Evolutionary conservation across 1,140 invertebrate species (phyloP).

Genomic region (Drosophila malerkotliana): DNA sequence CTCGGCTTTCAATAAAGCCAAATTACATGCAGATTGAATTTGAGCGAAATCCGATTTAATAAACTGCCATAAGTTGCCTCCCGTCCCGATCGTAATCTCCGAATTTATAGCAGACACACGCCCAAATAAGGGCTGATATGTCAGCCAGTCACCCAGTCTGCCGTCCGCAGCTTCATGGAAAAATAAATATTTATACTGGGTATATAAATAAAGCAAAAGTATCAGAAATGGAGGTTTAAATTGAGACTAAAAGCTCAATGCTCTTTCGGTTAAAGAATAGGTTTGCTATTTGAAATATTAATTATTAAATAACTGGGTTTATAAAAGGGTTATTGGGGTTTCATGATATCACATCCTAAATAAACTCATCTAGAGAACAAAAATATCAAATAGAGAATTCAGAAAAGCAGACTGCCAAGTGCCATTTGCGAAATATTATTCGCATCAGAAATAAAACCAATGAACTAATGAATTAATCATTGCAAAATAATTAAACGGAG

Average conservation of each 20-base stretch:
- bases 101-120: constrained; percentile 58
- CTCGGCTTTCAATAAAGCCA: constrained; percentile 30
- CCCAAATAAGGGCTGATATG: constrained; percentile 15
- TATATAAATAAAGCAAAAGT: constrained; percentile 69
- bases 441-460: constrained; percentile 13
- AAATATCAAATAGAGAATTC: constrained; percentile 25
- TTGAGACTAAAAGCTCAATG: not conserved
- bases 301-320: no score
- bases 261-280: constrained; percentile 2
- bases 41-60: constrained; percentile 70
- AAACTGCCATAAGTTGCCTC: constrained; percentile 68
- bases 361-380: no score
- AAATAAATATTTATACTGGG: constrained; percentile 73
- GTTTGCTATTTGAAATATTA: no score
- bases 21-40: constrained; percentile 73
- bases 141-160: constrained; percentile 8
- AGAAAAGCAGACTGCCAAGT: constrained; percentile 7
- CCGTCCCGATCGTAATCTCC: constrained; percentile 56
- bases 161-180: not conserved
- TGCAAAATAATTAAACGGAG: constrained; percentile 46
- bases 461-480: constrained; percentile 21
- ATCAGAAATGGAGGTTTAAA: constrained; percentile 29
- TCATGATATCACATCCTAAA: no score
- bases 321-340: no score
- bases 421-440: constrained; percentile 19